Evolutionary conservation across 2,797 vertebrate species (phyloP).

Genomic region (Leptodactylus fallax): DNA sequence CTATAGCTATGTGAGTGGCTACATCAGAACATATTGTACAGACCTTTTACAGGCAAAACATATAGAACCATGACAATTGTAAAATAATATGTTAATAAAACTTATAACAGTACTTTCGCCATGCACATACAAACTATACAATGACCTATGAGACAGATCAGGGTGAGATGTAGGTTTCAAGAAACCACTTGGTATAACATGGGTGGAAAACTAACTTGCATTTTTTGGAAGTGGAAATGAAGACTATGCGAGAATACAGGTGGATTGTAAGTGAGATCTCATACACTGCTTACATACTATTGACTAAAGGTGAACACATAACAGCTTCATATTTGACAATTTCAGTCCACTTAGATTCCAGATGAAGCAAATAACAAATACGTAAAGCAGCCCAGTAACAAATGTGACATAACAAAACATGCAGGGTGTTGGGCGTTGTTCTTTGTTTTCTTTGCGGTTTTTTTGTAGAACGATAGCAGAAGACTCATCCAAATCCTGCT

Average conservation of each 20-base stretch:
- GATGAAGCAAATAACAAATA: conserved; percentile 24
- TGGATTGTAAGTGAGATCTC: background rate
- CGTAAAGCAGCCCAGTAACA: conserved; percentile 21
- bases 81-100: background rate
- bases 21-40: background rate
- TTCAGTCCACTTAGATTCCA: background rate
- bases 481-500: conserved; percentile 26
- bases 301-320: background rate
- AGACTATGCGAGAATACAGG: background rate
- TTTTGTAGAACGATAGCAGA: conserved; percentile 9
- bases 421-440: background rate
- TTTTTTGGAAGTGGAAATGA: background rate
- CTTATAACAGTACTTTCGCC: background rate
- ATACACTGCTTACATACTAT: background rate
- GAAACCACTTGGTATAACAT: background rate
- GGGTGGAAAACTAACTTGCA: background rate
- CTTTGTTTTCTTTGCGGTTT: conserved; percentile 22
- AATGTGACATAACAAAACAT: conserved; percentile 24
- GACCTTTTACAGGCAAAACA: no score
- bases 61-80: background rate
- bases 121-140: background rate
- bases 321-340: background rate
- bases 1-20: background rate
- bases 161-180: background rate
- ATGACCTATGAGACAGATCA: background rate